These are phyloP conservation scores for Sebastes diaconus DNA, from an alignment of 2,797 vertebrate genomes.

Conservation along the genomic window DNA sequence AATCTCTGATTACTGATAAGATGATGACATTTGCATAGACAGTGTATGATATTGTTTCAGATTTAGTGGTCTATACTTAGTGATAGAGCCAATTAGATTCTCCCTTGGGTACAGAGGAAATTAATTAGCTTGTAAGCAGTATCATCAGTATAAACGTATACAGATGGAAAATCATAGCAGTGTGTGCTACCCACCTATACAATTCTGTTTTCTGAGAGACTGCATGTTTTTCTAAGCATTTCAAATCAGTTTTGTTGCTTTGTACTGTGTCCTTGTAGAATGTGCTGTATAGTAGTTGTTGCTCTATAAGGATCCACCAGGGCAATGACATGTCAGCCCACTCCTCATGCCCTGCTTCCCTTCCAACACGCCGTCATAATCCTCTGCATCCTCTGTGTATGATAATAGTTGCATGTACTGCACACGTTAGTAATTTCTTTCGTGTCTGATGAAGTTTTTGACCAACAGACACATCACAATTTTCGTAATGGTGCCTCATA, in stretches of 20 bases:
- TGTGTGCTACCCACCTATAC: neutral
- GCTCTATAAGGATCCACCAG: neutral
- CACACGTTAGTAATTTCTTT: neutral
- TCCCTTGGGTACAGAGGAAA: neutral
- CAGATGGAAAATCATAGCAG: neutral
- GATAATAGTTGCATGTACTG: neutral
- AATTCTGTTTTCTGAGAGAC: neutral
- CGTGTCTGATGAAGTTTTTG: constrained; percentile 14
- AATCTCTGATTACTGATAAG: constrained; percentile 15
- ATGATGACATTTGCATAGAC: neutral
- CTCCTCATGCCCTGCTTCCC: neutral
- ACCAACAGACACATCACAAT: constrained; percentile 7
- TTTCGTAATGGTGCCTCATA: constrained; percentile 21
- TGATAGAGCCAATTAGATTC: neutral
- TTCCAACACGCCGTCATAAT: neutral
- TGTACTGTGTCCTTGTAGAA: neutral
- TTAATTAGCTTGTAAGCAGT: neutral
- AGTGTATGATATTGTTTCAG: neutral
- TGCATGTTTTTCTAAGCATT: neutral
- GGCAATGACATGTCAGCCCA: constrained; percentile 1
- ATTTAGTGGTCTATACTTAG: neutral
- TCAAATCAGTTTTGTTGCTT: neutral
- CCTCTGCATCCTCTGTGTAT: neutral
- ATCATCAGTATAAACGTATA: neutral
- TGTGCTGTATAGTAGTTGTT: neutral